Base-by-base conservation (phyloP, 2,113 vertebrate species). In the Uria lomvia region DNA sequence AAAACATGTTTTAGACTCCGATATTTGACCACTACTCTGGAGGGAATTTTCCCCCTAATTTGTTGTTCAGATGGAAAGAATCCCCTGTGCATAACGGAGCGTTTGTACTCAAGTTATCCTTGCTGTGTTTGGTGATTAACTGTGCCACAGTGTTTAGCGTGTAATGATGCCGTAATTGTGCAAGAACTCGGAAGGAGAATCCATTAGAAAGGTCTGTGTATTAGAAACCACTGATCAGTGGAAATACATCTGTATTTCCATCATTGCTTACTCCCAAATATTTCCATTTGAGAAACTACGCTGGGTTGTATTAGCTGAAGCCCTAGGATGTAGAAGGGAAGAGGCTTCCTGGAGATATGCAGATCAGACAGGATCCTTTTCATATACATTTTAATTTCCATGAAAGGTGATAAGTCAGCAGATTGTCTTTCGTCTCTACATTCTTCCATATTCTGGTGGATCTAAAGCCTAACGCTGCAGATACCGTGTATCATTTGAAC, bases 81-180 rank as follows among this genome's bases (percentile, higher is more conserved):
- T 36, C 22, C n/a, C 4, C 62, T 42, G 56, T 45, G n/a, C 11
- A 1, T 26, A 34, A 5, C 24, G 38, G 21, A 18, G 21, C 12
- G 70, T n/a, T n/a, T 21, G 36, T 22, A 4, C 36, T 90, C 6
- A 4, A 78, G 60, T 45, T 38, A 34, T 34, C 67, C 43, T 29
- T 63, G 62, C 67, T 2, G 1, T 1, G 0, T 24, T 27, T 55
- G 67, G 58, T 32, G 47, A 15, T 63, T 4, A 58, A 59, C 85
- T n/a, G 23, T 71, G 76, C 72, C 72, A 9, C 26, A 6, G 58
- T 29, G 21, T 1, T 78, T 6, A 4, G 17, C 2, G n/a, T 27
- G 42, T 20, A 11, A 27, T 3, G 12, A 22, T 40, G 80, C 49
- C 80, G 21, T 21, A 11, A 45, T 9, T 45, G 68, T 24, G 53